Evolutionary conservation across 2,888 invertebrate genomes (phyloP), one percentile per base, ranked within the genome.

Genomic region (Neoitamus cyanurus): DNA sequence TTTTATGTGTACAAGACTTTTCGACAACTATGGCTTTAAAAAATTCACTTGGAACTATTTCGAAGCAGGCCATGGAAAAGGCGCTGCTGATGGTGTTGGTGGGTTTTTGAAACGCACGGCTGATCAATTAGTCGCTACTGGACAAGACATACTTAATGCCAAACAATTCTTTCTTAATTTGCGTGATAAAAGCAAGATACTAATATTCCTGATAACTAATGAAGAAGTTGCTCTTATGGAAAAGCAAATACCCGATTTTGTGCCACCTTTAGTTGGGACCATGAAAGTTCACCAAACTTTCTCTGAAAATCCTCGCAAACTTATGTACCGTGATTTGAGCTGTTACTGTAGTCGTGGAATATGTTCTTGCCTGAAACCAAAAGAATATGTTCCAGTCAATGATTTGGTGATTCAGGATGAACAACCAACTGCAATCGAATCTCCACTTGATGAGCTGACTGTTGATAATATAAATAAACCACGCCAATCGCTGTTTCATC

Each of bases 31-130:
- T 11, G 68, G 37, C 68, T 77, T 84, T 77, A 9, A 68, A 3
- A 25, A 20, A n/a, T 25, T n/a, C 1, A 80, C 80, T 11, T 80
- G 80, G 80, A 15, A 13, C 1, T 80, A 68, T 36, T 68, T 80
- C 20, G 80, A 80, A 11, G n/a, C 34, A 9, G 68, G 34, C 7
- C 80, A 80, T 20, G 80, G 80, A 7, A 80, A 80, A 13, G 80
- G 80, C 6, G 80, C 80, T 15, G 80, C 80, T n/a, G 80, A 68
- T 20, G 58, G 80, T 34, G 68, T 80, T 7, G 80, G 68, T 31
- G 80, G 80, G 34, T 31, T n/a, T 73, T 13, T 73, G 3, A 73
- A 73, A 73, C 73, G 73, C 13, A 13, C 13, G 9, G 73, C 73
- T 30, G 73, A 73, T 34, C 31, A 34, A 13, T 34, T 31, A 11